Evolutionary conservation across 2,888 invertebrate species (phyloP).

Genomic region (Tipula unca): DNA sequence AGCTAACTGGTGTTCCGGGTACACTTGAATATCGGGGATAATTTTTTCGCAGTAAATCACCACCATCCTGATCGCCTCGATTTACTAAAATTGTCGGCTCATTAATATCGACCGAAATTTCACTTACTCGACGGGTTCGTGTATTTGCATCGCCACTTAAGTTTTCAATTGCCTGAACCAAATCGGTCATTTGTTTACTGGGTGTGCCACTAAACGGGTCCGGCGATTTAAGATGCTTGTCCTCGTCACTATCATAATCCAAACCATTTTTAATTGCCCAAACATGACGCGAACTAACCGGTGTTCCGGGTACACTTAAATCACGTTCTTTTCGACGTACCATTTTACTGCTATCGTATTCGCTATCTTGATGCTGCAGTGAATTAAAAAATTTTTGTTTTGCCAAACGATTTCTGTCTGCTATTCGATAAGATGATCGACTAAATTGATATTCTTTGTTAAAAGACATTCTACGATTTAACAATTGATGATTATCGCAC

Average conservation of each 20-base stretch:
- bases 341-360: background rate
- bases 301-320: slow-evolving; percentile 23
- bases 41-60: background rate
- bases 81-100: slow-evolving; percentile 19
- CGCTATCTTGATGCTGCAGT: background rate
- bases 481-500: background rate
- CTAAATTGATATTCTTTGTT: background rate
- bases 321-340: slow-evolving; percentile 20
- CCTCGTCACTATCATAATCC: slow-evolving; percentile 20
- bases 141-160: slow-evolving; percentile 4
- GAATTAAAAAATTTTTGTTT: slow-evolving; percentile 23
- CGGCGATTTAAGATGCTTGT: background rate
- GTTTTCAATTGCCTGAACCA: slow-evolving; percentile 20
- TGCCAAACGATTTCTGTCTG: slow-evolving; percentile 23
- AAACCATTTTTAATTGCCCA: background rate
- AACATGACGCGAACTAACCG: slow-evolving; percentile 22
- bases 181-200: background rate
- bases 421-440: slow-evolving; percentile 20
- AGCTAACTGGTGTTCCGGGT: slow-evolving; percentile 14
- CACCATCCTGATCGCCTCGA: background rate
- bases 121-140: background rate
- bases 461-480: background rate
- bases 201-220: background rate
- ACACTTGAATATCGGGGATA: slow-evolving; percentile 17
- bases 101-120: background rate